Percentiles rank a stretch among this genome's conserved stretches.
Evolutionary conservation across 2,113 vertebrate genomes (phyloP).

Genomic region (Grammomys dolichurus): DNA sequence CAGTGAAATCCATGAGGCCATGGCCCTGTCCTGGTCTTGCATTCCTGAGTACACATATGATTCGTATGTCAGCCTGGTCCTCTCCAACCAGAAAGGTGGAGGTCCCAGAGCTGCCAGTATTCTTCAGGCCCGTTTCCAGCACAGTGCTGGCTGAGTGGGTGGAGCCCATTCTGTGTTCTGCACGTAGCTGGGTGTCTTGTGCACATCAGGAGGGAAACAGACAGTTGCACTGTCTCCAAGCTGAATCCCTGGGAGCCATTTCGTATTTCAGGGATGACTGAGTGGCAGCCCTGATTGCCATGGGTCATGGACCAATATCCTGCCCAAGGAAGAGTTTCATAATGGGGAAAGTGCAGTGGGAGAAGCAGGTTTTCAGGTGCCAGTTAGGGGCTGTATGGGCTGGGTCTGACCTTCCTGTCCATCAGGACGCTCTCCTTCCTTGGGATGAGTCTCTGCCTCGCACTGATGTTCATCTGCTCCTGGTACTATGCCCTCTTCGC

Average conservation of each 20-base stretch:
- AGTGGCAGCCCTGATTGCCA: neutral
- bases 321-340: neutral
- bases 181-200: neutral
- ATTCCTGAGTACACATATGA: too few species aligned
- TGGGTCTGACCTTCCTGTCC: fast-evolving
- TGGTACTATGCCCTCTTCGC: constrained; percentile 97
- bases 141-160: neutral
- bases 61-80: neutral
- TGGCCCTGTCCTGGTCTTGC: neutral
- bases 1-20: neutral
- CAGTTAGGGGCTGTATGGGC: neutral
- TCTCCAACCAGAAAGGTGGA: neutral
- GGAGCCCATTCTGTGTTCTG: neutral
- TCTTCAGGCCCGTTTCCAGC: too few species aligned
- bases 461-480: constrained; percentile 98
- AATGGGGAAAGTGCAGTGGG: neutral
- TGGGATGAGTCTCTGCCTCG: constrained; percentile 98
- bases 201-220: neutral
- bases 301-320: fast-evolving
- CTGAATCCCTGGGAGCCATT: neutral
- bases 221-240: neutral
- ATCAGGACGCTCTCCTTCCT: constrained; percentile 96
- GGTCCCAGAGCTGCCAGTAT: neutral
- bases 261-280: too few species aligned
- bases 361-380: neutral